Evolutionary conservation across 2,797 vertebrate species (phyloP).

Genomic region (Gymnopithys bicolor): DNA sequence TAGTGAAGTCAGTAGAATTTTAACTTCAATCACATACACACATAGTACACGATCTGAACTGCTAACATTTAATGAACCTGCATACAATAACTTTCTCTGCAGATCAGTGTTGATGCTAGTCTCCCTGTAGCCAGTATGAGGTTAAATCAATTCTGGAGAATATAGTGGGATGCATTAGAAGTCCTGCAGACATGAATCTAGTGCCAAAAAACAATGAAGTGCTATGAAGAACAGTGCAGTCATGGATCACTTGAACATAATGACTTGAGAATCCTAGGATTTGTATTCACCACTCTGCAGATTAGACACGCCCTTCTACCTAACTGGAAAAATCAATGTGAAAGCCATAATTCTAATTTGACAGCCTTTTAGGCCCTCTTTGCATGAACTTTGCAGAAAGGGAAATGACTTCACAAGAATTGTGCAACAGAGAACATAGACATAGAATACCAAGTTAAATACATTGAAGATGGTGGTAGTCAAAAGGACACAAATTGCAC

Average conservation of each 20-base stretch:
- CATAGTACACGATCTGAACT: background rate
- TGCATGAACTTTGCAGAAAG: background rate
- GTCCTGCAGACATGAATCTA: background rate
- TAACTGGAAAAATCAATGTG: background rate
- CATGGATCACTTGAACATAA: background rate
- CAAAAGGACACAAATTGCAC: background rate
- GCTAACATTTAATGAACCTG: background rate
- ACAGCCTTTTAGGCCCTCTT: background rate
- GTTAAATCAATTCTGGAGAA: background rate
- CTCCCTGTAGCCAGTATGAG: background rate
- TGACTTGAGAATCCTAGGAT: background rate
- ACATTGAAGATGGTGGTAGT: fast-evolving
- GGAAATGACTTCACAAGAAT: background rate
- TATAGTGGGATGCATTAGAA: background rate
- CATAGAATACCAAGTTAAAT: background rate
- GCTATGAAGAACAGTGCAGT: background rate
- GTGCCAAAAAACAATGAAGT: background rate
- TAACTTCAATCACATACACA: background rate
- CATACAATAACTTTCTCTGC: background rate
- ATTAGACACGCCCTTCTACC: background rate
- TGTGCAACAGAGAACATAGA: background rate
- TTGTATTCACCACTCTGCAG: background rate
- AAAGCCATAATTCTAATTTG: background rate
- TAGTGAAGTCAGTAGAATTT: background rate
- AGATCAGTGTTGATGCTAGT: background rate